A percentile compares a stretch with the other conserved stretches of the same genome.
Evolutionary conservation across 2,888 invertebrate genomes (phyloP).

Genomic region (Xanthia icteritia): DNA sequence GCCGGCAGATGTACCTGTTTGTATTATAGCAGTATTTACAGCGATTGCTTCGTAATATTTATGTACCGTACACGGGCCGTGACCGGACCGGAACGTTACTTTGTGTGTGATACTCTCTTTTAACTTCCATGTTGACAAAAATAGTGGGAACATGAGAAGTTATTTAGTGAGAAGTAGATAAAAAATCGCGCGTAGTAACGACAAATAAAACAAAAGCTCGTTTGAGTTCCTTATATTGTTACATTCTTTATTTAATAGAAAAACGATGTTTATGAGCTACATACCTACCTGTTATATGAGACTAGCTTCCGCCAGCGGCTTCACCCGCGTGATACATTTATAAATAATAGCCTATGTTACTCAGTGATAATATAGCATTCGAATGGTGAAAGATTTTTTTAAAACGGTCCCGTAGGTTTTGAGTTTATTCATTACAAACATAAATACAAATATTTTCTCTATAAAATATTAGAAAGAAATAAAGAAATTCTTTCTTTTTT

Average conservation of each 20-base stretch:
- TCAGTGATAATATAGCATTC: too few species aligned
- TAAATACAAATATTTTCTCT: too few species aligned
- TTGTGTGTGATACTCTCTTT: constrained; percentile 70
- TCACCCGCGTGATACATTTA: too few species aligned
- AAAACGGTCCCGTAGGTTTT: too few species aligned
- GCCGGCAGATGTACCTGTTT: constrained; percentile 72
- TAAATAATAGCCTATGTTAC: too few species aligned
- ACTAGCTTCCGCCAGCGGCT: too few species aligned
- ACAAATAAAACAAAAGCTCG: neutral
- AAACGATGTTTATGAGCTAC: neutral
- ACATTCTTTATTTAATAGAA: neutral
- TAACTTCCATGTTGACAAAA: constrained; percentile 32
- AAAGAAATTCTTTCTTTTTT: too few species aligned
- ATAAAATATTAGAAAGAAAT: too few species aligned
- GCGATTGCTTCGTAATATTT: constrained; percentile 83
- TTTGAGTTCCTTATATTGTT: neutral
- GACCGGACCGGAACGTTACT: constrained; percentile 66
- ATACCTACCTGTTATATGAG: too few species aligned
- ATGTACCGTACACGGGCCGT: constrained; percentile 72
- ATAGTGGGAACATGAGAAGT: neutral
- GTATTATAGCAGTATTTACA: constrained; percentile 79
- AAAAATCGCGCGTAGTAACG: neutral
- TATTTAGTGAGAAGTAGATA: neutral
- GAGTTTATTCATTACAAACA: too few species aligned
- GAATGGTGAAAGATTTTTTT: too few species aligned